Evolutionary conservation across 2,113 vertebrate genomes (phyloP).

Genomic region (Oophaga pumilio): DNA sequence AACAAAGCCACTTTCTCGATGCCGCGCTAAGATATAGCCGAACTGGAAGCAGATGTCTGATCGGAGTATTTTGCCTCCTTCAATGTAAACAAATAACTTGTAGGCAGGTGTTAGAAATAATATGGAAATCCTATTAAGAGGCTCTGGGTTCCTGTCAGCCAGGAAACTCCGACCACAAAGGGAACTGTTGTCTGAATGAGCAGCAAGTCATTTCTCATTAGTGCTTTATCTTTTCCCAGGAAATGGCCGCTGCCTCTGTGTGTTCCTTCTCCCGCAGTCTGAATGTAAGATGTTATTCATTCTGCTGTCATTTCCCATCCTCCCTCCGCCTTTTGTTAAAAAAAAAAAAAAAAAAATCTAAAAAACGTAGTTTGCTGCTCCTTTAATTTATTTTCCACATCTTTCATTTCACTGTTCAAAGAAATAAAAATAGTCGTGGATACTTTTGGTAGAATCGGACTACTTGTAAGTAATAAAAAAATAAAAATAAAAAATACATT

Average conservation of each 20-base stretch:
- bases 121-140: conserved; percentile 87
- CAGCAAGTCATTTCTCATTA: conserved; percentile 79
- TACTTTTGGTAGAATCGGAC: not conserved
- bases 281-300: conserved; percentile 75
- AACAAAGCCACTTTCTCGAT: conserved; percentile 85
- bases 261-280: conserved; percentile 77
- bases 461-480: not conserved
- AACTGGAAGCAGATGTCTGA: conserved; percentile 83
- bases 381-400: not conserved
- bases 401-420: not conserved
- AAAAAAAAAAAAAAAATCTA: not conserved
- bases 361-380: not conserved
- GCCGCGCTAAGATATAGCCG: conserved; percentile 81
- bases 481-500: not conserved
- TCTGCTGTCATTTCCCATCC: conserved; percentile 62
- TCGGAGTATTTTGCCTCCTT: conserved; percentile 80
- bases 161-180: conserved; percentile 77
- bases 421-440: not conserved
- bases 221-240: conserved; percentile 80
- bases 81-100: conserved; percentile 87
- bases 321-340: not conserved
- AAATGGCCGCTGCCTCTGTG: conserved; percentile 78
- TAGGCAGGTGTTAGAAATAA: conserved; percentile 87
- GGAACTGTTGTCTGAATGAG: conserved; percentile 76
- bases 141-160: conserved; percentile 78